These are phyloP conservation scores for Clarias macrocephalus DNA, from an alignment of 2,113 vertebrate genomes.

Conservation along the genomic window DNA sequence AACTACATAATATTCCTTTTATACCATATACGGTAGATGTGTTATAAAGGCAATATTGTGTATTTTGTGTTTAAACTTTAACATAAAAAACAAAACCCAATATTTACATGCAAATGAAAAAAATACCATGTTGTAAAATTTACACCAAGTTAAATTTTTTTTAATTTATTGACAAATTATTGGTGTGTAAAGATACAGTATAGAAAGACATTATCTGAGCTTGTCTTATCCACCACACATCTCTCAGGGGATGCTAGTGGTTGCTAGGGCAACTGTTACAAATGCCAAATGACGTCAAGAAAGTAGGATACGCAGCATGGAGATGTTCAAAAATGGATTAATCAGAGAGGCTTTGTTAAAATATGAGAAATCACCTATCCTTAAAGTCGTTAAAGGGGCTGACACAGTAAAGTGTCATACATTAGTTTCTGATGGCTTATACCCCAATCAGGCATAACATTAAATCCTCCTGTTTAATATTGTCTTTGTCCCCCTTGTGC, in stretches of 20 bases:
- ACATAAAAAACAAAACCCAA: not conserved
- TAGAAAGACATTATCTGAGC: slow-evolving; percentile 77
- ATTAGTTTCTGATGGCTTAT: not conserved
- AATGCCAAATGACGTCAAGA: slow-evolving; percentile 91
- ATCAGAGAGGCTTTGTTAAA: slow-evolving; percentile 8
- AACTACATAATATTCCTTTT: not conserved
- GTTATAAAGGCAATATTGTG: no score
- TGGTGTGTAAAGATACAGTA: slow-evolving; percentile 69
- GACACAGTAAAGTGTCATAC: not conserved
- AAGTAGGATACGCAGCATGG: slow-evolving; percentile 80
- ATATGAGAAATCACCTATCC: slow-evolving; percentile 10
- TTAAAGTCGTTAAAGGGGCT: not conserved
- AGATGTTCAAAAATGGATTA: slow-evolving; percentile 14
- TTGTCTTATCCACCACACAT: slow-evolving; percentile 80
- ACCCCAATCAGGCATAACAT: no score
- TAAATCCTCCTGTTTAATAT: no score
- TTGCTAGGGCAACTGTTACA: slow-evolving; percentile 87
- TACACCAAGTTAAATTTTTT: not conserved
- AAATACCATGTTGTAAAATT: not conserved
- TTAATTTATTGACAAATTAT: slow-evolving; percentile 42
- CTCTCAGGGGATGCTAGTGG: slow-evolving; percentile 79
- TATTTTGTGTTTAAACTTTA: not conserved
- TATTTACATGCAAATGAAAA: not conserved
- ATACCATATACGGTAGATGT: no score
- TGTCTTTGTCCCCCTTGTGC: no score